Evolutionary conservation across 2,888 invertebrate genomes (phyloP), one percentile per base, ranked within the genome.

Genomic region (Chirona hameri): DNA sequence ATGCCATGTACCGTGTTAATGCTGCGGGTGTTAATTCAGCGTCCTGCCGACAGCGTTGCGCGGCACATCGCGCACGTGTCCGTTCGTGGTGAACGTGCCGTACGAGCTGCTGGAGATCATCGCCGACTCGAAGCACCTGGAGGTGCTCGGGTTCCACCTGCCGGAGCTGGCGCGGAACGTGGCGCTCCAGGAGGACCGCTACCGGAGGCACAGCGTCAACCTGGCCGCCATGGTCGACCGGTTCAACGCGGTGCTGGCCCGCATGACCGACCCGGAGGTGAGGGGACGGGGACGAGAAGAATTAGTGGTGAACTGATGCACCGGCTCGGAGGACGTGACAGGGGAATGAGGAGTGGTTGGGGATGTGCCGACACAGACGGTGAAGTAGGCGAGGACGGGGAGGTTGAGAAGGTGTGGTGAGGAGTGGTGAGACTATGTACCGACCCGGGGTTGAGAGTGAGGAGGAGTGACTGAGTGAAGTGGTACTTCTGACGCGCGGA

Each of bases 231-330:
- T 89, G 87, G 84, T 87, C 15, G 84, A 85, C 46, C 83, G 84
- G 82, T 95, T 94, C 87, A 94, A 94, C 87, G 86, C 87, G 0
- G 91, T 93, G 52, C 88, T 93, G 0, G 88, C 90, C 0, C 91
- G 91, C 4, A 89, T 97, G 82, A 92, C 92, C 55, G 88, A 90
- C 18, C 93, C 94, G 0, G 95, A 96, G 89, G 92, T 92, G 88
- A 84, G 76, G 39, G 39, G 39, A 39, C 39, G 39, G 39, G 39
- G n/a, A n/a, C 7, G 39, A 39, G 39, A 39, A 39, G 39, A 39
- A 5, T 39, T 39, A n/a, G n/a, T n/a, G n/a, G 39, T 39, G 39
- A 7, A 39, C 39, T 39, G 39, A 7, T 39, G 39, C 39, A 7
- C 39, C 39, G 39, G 39, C 39, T 39, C 39, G 39, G 39, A 39